These are phyloP conservation scores for Ligdia adustata DNA, from an alignment of 2,888 invertebrate species.

Conservation along the genomic window DNA sequence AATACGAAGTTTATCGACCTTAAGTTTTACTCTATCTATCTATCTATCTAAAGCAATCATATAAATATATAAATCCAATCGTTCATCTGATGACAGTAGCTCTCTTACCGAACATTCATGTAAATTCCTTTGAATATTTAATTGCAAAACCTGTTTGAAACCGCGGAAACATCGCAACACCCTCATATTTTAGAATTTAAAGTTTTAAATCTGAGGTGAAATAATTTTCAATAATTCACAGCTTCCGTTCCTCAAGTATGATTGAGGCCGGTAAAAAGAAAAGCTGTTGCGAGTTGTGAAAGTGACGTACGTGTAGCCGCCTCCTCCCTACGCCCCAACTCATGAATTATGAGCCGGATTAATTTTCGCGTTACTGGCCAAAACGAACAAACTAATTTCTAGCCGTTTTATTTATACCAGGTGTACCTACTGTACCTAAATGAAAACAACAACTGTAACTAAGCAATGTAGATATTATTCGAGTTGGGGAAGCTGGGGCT, in stretches of 20 bases:
- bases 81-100: constrained; percentile 1
- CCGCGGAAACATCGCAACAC: constrained; percentile 8
- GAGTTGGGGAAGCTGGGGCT: constrained; percentile 10
- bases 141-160: background rate
- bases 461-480: constrained; percentile 15
- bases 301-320: constrained; percentile 49
- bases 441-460: constrained; percentile 31
- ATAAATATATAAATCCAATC: constrained; percentile 3
- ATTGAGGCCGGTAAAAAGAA: constrained; percentile 31
- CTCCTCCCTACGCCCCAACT: constrained; percentile 31
- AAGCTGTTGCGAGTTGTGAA: constrained; percentile 43
- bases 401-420: constrained; percentile 29
- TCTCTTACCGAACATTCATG: background rate
- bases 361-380: constrained; percentile 46
- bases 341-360: constrained; percentile 53
- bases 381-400: constrained; percentile 38
- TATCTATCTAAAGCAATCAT: too few relatives aligned
- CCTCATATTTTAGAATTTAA: constrained; percentile 13
- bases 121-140: constrained; percentile 1
- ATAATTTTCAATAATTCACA: constrained; percentile 38
- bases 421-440: constrained; percentile 32
- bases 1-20: background rate
- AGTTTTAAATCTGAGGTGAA: constrained; percentile 28
- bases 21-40: too few relatives aligned
- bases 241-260: constrained; percentile 23